A percentile compares a stretch with the other conserved stretches of the same genome.
These are phyloP conservation scores for Nomada ferruginata DNA, from an alignment of 2,888 invertebrate genomes.

Conservation along the genomic window DNA sequence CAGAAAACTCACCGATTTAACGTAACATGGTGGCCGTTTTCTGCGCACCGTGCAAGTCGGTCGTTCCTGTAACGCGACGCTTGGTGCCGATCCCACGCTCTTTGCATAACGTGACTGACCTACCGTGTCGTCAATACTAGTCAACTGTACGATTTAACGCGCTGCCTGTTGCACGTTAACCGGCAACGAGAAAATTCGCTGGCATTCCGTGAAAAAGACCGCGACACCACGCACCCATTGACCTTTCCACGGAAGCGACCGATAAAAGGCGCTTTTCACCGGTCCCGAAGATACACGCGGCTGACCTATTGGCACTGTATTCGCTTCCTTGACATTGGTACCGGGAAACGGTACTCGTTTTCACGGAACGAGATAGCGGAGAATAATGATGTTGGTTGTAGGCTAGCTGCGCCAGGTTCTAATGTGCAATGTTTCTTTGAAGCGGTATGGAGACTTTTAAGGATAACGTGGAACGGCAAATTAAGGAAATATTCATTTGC, in stretches of 20 bases:
- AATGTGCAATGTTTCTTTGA: not conserved
- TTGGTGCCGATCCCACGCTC: conserved; percentile 77
- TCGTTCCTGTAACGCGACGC: conserved; percentile 69
- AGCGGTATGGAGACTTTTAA: not conserved
- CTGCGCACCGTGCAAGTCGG: not conserved
- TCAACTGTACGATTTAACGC: conserved; percentile 40
- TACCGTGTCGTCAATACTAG: conserved; percentile 67
- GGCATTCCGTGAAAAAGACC: conserved; percentile 34
- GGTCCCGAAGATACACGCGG: conserved; percentile 3
- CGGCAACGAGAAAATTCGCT: conserved; percentile 51
- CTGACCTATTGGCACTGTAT: conserved; percentile 27
- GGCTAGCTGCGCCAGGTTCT: not conserved
- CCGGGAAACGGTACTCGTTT: conserved; percentile 12
- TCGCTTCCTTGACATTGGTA: conserved; percentile 11
- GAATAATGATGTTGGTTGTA: not conserved
- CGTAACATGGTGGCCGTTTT: not conserved
- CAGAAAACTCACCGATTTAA: not conserved
- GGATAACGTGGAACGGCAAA: too few species aligned
- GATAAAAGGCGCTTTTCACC: conserved; percentile 6
- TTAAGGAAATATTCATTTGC: too few species aligned
- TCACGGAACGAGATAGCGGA: not conserved
- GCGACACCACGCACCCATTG: conserved; percentile 5
- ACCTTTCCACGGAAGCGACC: conserved; percentile 32
- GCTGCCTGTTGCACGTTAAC: conserved; percentile 34
- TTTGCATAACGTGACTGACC: conserved; percentile 78